Evolutionary conservation across 2,888 invertebrate genomes (phyloP), one percentile per base, ranked within the genome.

Genomic region (Alviniconcha strummeri): DNA sequence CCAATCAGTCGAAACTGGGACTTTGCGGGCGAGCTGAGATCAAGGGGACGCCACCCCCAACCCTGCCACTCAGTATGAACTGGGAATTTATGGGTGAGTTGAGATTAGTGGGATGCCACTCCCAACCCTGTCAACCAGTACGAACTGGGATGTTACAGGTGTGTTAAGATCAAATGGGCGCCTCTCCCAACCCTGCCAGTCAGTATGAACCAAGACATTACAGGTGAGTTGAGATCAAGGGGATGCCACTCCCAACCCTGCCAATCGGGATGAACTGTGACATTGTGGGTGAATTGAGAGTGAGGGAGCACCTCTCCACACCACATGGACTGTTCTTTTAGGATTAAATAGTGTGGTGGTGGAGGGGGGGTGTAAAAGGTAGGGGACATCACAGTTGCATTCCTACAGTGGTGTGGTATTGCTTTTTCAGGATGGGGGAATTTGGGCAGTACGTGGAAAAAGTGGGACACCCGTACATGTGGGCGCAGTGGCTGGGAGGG

Each of bases 401-500:
- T 36, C 36, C 36, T 36, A 36, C 36, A 36, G 36, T 36, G 36
- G 36, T 36, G 36, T 36, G 36, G 36, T 36, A 36, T 36, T 36
- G 36, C 36, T 36, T 36, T 36, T 36, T 36, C 89, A 94, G 94
- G 1, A 89, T 94, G 78, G 93, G 94, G 19, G 92, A 92, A 57
- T 93, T 95, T 84, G 88, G 90, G 7, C 87, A 89, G 77, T 93
- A 94, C 85, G 90, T 94, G 54, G 83, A 89, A n/a, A 95, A 96
- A 88, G 94, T 90, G 56, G 98, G 98, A 0, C 96, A 96, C 88
- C 97, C 98, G 0, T 99, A 97, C 92, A 95, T 95, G 86, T 99
- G 98, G 98, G 97, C 97, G 0, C 98, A 98, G 94, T 95, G 96
- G 93, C 95, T 98, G 94, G 97, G 97, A 90, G 98, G 98, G 0